Percentiles rank a stretch among this genome's conserved stretches.
phyloP scores from a whole-genome alignment of 1,140 invertebrate species.

The Drosophila nikananu region DNA sequence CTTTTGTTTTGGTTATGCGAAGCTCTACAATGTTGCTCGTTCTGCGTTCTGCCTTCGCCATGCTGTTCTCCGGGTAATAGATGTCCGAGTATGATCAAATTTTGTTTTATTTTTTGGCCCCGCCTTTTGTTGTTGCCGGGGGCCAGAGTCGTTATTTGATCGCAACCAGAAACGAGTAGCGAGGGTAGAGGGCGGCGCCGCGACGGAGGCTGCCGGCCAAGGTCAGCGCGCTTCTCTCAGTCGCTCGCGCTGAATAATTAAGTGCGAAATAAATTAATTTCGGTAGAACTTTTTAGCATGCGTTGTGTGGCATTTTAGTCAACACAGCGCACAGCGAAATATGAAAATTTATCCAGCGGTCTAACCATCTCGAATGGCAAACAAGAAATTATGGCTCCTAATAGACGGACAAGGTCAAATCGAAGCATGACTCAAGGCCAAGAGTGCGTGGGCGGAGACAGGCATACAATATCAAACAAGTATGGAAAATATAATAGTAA shows the following conservation, averaged over 20 bases:
- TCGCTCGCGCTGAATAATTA: conserved; percentile 69
- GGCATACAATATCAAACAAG: too few relatives aligned
- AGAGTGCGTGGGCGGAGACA: conserved; percentile 20
- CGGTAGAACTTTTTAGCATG: conserved; percentile 78
- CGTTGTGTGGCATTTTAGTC: conserved; percentile 61
- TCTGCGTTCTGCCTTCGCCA: conserved; percentile 1
- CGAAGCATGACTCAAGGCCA: conserved; percentile 22
- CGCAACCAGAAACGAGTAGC: conserved; percentile 49
- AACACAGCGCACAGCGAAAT: conserved; percentile 30
- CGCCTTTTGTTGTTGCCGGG: conserved; percentile 31
- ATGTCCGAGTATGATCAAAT: conserved; percentile 49
- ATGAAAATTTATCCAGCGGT: conserved; percentile 41
- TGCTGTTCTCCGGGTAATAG: conserved; percentile 24
- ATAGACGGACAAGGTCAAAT: conserved; percentile 41
- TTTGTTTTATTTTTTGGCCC: conserved; percentile 4
- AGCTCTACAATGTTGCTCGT: conserved; percentile 16
- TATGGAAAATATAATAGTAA: background rate
- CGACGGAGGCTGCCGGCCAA: conserved; percentile 38
- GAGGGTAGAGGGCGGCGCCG: background rate
- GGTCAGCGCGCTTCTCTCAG: conserved; percentile 58
- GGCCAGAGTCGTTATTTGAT: conserved; percentile 59
- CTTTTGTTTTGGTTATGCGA: conserved; percentile 32
- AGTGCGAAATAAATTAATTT: conserved; percentile 80
- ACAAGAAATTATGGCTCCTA: conserved; percentile 37
- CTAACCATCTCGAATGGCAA: conserved; percentile 40